Evolutionary conservation across 2,113 vertebrate species (phyloP).

Genomic region (Sander lucioperca): DNA sequence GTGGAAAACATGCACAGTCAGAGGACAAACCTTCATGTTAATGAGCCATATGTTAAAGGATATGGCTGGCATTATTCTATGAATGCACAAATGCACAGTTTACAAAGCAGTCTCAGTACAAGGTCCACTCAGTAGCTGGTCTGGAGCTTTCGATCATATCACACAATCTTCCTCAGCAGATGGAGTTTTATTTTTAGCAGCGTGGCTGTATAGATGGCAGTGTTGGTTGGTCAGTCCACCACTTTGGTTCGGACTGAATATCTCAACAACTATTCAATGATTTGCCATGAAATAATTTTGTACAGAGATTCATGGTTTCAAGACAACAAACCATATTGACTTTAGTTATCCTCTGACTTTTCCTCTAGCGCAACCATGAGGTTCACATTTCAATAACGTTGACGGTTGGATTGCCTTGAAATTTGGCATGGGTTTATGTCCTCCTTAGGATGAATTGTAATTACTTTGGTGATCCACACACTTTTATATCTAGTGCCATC

Average conservation of each 20-base stretch:
- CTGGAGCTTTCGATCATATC: conserved; percentile 10
- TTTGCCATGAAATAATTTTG: background rate
- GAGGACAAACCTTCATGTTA: conserved; percentile 37
- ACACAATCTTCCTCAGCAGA: conserved; percentile 8
- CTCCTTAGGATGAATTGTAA: background rate
- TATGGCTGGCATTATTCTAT: background rate
- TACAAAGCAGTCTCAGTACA: background rate
- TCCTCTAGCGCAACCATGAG: background rate
- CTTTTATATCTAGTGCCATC: background rate
- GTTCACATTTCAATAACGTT: background rate
- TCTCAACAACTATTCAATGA: background rate
- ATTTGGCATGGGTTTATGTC: background rate
- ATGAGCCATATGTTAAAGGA: background rate
- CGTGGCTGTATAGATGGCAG: background rate
- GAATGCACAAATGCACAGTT: background rate
- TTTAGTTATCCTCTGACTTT: background rate
- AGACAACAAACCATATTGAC: background rate
- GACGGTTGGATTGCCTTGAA: background rate
- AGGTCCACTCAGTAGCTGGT: background rate
- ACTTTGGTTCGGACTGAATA: background rate
- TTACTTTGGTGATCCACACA: background rate
- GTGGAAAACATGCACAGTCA: conserved; percentile 53
- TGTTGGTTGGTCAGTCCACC: background rate
- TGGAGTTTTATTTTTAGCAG: conserved; percentile 5
- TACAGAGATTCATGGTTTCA: background rate